Percentiles rank a stretch among this genome's conserved stretches.
These are phyloP conservation scores for Drosophila bocki DNA, from an alignment of 1,140 invertebrate genomes.

Conservation along the genomic window DNA sequence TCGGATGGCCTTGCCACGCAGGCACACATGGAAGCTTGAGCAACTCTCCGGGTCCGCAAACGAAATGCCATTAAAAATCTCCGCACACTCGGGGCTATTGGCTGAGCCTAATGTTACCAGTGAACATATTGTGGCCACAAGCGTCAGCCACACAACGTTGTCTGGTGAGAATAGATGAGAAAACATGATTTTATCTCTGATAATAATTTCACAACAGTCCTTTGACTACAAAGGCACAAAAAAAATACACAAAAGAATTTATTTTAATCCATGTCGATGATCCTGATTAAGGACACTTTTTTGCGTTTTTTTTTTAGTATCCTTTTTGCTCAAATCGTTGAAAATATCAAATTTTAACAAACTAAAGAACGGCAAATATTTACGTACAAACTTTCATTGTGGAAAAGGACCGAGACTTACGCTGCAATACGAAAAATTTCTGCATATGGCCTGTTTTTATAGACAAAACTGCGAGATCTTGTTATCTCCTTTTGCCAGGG, in stretches of 20 bases:
- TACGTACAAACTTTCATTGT: conserved; percentile 6
- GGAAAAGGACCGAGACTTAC: background rate
- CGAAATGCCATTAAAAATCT: conserved; percentile 46
- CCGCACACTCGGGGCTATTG: conserved; percentile 35
- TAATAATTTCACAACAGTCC: background rate
- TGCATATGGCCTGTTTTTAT: background rate
- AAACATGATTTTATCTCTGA: background rate
- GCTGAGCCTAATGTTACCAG: conserved; percentile 23
- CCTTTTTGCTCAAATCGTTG: background rate
- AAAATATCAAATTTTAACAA: background rate
- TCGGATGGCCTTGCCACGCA: conserved; percentile 51
- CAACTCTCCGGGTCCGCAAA: conserved; percentile 59
- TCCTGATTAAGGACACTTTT: background rate
- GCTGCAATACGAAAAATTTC: background rate
- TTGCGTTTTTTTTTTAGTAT: background rate
- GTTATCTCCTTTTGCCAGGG: conserved; percentile 1
- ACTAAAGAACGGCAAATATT: background rate
- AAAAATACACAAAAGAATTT: background rate
- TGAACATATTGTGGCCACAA: conserved; percentile 46
- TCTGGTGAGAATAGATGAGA: conserved; percentile 21
- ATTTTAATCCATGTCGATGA: background rate
- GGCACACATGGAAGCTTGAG: conserved; percentile 58
- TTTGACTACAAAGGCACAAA: background rate
- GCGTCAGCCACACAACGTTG: conserved; percentile 42
- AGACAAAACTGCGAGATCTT: background rate